Evolutionary conservation across 1,140 invertebrate genomes (phyloP), one percentile per base, ranked within the genome.

Genomic region (Antheraea pernyi): DNA sequence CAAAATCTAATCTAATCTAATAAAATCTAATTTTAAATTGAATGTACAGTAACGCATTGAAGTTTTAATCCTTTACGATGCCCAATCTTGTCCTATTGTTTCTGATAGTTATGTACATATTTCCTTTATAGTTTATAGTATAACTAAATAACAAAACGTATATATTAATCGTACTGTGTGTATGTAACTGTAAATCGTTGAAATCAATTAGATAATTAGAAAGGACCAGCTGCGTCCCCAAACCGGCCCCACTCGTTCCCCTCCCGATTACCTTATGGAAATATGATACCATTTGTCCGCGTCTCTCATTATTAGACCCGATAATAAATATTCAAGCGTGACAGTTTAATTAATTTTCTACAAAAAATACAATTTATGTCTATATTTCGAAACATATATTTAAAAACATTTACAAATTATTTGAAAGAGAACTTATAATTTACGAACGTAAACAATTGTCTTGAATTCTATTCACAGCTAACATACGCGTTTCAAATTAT

Each of bases 211-310:
- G 16, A 65, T 60, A 71, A 71, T 71, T 71, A 71, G 65, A 19
- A 39, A 59, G 59, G 30, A 69, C 42, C 70, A 71, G 67, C 70
- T 71, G 70, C 22, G 46, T 60, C 68, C 65, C 36, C 65, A 71
- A 65, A 30, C 58, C 65, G 69, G 69, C 19, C 16, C 42, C 61
- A 63, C 65, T 53, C 60, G n/a, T 13, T 19, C 42, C 59, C 70
- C 70, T 46, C 53, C 30, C 2, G 39, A 53, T 46, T 59, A 37
- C 61, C 13, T 59, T 53, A 67, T 68, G 66, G 58, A 68, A 60
- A 65, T n/a, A n/a, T n/a, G 59, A 61, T 68, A 65, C 64, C 70
- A 60, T 71, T 71, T 71, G 70, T 71, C 70, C 63, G 60, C 48
- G 65, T 67, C 70, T 9, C 60, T 61, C 60, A 61, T 61, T 61